Percentiles rank a stretch among this genome's conserved stretches.
These are phyloP conservation scores for Orussus abietinus DNA, from an alignment of 1,140 invertebrate genomes.

Conservation along the genomic window DNA sequence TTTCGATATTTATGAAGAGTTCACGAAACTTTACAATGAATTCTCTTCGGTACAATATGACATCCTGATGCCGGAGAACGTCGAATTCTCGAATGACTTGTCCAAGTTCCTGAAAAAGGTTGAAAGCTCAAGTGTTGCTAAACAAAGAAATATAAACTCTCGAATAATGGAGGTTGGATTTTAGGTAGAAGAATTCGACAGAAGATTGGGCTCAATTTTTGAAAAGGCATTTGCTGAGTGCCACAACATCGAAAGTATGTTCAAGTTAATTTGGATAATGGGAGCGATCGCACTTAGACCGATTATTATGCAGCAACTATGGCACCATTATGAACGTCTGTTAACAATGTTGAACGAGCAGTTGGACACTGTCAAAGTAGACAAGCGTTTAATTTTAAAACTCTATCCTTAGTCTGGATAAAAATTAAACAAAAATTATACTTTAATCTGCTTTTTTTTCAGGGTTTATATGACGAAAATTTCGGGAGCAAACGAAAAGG, in stretches of 20 bases:
- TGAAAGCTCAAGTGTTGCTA: not conserved
- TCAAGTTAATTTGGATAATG: slow-evolving; percentile 69
- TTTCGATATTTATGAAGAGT: slow-evolving; percentile 64
- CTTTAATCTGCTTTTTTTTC: slow-evolving; percentile 3
- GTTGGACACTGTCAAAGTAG: slow-evolving; percentile 62
- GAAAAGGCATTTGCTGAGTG: slow-evolving; percentile 74
- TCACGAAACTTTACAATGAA: slow-evolving; percentile 64
- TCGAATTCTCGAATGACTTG: slow-evolving; percentile 59
- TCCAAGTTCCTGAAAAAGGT: slow-evolving; percentile 40
- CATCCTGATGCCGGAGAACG: slow-evolving; percentile 63
- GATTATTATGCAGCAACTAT: slow-evolving; percentile 65
- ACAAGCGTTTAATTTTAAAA: slow-evolving; percentile 28
- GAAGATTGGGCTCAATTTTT: slow-evolving; percentile 70
- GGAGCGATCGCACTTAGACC: slow-evolving; percentile 69
- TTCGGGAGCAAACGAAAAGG: slow-evolving; percentile 47
- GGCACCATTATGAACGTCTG: slow-evolving; percentile 58
- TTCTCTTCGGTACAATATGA: slow-evolving; percentile 69
- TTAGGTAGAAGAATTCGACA: slow-evolving; percentile 66
- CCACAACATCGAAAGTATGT: slow-evolving; percentile 62
- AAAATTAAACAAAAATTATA: slow-evolving; percentile 7
- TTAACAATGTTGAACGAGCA: slow-evolving; percentile 61
- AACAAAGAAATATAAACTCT: slow-evolving; percentile 56
- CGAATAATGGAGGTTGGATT: slow-evolving; percentile 60
- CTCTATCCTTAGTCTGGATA: not conserved
- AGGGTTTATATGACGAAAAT: slow-evolving; percentile 40